These are phyloP conservation scores for Hippolais icterina DNA, from an alignment of 2,113 vertebrate genomes.

Conservation along the genomic window DNA sequence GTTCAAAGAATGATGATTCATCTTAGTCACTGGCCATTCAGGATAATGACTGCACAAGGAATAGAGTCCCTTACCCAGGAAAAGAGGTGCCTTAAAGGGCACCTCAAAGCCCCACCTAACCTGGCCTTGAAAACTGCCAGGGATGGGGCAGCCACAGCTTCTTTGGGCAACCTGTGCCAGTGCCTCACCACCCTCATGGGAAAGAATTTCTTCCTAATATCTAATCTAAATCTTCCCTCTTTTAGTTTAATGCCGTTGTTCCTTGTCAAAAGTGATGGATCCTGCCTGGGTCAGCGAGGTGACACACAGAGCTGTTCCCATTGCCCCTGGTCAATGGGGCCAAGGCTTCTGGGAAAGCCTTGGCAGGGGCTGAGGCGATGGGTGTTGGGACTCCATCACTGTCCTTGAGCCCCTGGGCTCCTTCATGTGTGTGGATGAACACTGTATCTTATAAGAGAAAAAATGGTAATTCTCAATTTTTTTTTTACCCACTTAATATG, in stretches of 20 bases:
- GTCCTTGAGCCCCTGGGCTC: accelerated
- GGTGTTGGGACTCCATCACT: accelerated
- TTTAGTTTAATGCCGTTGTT: neutral
- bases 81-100: neutral
- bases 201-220: neutral
- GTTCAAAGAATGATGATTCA: neutral
- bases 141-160: neutral
- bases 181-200: neutral
- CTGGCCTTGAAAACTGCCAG: neutral
- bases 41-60: neutral
- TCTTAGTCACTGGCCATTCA: neutral
- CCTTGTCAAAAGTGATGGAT: neutral
- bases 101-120: neutral
- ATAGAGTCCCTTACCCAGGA: neutral
- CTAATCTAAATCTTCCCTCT: neutral
- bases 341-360: neutral
- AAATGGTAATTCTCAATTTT: neutral
- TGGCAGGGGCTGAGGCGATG: neutral
- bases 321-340: accelerated
- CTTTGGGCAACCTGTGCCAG: neutral
- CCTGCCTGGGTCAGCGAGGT: accelerated
- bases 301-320: neutral
- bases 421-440: accelerated
- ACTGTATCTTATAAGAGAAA: neutral
- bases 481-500: neutral